Evolutionary conservation across 2,797 vertebrate species (phyloP).

Genomic region (Enteromius trimaculatus): DNA sequence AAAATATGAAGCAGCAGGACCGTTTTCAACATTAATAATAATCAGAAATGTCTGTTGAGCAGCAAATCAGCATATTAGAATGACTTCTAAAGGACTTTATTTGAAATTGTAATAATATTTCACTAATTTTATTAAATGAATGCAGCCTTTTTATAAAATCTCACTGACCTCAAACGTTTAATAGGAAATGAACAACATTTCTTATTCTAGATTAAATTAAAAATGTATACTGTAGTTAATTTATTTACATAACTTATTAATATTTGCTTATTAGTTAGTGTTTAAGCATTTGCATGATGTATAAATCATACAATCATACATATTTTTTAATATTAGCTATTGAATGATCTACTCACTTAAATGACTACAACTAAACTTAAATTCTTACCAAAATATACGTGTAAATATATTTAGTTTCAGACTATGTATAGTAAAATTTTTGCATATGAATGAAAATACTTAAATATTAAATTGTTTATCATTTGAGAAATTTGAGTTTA

Average conservation of each 20-base stretch:
- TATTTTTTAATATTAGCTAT: neutral
- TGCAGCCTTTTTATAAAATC: neutral
- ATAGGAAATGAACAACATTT: neutral
- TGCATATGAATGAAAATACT: neutral
- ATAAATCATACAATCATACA: neutral
- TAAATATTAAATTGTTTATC: neutral
- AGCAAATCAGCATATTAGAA: neutral
- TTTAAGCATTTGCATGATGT: neutral
- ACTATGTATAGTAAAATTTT: neutral
- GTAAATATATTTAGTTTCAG: neutral
- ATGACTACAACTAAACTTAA: no score
- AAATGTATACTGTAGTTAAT: neutral
- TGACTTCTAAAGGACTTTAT: neutral
- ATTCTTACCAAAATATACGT: neutral
- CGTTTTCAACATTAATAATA: neutral
- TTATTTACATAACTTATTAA: neutral
- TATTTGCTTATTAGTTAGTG: neutral
- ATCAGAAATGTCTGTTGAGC: neutral
- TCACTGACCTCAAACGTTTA: neutral
- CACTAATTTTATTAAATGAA: neutral
- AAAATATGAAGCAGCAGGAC: neutral
- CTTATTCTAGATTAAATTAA: neutral
- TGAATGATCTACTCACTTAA: neutral
- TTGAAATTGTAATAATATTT: neutral
- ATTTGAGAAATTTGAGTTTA: neutral